Evolutionary conservation across 2,113 vertebrate genomes (phyloP).

Genomic region (Phaethornis superciliosus): DNA sequence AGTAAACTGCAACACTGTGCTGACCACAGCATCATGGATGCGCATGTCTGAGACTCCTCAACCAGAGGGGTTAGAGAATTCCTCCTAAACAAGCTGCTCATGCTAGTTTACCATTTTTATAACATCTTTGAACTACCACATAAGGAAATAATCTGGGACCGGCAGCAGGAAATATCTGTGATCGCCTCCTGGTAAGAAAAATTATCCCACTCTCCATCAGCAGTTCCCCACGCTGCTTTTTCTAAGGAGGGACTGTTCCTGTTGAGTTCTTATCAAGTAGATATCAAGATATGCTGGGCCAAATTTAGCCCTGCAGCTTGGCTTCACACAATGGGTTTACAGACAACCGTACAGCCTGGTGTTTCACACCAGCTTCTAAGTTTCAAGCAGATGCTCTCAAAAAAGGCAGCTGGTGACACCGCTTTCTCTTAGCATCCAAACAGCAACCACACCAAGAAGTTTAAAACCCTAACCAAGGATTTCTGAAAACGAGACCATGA

Average conservation of each 20-base stretch:
- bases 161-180: constrained; percentile 5
- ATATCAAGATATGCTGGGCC: not conserved
- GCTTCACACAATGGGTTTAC: not conserved
- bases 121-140: not conserved
- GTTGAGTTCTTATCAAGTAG: not conserved
- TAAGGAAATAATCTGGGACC: not conserved
- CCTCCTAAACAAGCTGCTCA: not conserved
- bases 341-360: not conserved
- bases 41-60: fast-evolving
- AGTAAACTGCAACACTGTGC: not conserved
- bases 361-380: not conserved
- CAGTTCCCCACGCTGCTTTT: not conserved
- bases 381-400: not conserved
- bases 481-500: not conserved
- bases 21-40: not conserved
- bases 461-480: not conserved
- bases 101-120: not conserved
- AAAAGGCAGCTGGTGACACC: not conserved
- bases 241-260: not conserved
- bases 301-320: not conserved
- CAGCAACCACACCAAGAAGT: not conserved
- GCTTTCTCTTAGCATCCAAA: not conserved
- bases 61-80: not conserved
- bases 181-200: not conserved
- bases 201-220: not conserved